Evolutionary conservation across 2,888 invertebrate genomes (phyloP).

Genomic region (Glomeris marginata): DNA sequence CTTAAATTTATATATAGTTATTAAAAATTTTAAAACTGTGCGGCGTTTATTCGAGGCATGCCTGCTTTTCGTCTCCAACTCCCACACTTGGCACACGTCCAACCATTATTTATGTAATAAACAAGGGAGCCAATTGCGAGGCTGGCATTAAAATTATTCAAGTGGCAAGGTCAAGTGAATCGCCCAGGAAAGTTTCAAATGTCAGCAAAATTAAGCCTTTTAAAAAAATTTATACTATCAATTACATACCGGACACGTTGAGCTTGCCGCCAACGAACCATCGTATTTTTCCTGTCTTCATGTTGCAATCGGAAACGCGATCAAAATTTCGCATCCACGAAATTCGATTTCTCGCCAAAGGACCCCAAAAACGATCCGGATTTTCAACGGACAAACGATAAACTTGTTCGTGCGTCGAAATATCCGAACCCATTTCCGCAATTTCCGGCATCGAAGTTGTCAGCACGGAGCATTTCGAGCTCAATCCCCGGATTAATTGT

Average conservation of each 20-base stretch:
- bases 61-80: too few species aligned
- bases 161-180: not conserved
- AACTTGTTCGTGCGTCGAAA: constrained; percentile 25
- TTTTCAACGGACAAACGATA: constrained; percentile 26
- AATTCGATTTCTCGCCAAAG: constrained; percentile 26
- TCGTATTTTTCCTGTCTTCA: constrained; percentile 24
- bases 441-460: constrained; percentile 16
- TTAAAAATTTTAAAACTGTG: too few species aligned
- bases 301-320: constrained; percentile 25
- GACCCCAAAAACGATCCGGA: constrained; percentile 30
- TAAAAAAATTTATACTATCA: not conserved
- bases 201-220: not conserved
- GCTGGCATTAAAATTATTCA: not conserved
- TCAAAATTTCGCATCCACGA: constrained; percentile 28
- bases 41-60: too few species aligned
- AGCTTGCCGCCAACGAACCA: constrained; percentile 32
- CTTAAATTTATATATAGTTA: too few species aligned
- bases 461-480: not conserved
- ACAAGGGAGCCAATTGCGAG: not conserved
- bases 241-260: constrained; percentile 28
- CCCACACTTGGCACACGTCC: too few species aligned
- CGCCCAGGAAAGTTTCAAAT: too few species aligned
- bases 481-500: too few species aligned
- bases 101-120: not conserved
- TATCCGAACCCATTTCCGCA: constrained; percentile 8